Conservation (phyloP, 2,888 invertebrate species). For the Lydus trimaculatus region DNA sequence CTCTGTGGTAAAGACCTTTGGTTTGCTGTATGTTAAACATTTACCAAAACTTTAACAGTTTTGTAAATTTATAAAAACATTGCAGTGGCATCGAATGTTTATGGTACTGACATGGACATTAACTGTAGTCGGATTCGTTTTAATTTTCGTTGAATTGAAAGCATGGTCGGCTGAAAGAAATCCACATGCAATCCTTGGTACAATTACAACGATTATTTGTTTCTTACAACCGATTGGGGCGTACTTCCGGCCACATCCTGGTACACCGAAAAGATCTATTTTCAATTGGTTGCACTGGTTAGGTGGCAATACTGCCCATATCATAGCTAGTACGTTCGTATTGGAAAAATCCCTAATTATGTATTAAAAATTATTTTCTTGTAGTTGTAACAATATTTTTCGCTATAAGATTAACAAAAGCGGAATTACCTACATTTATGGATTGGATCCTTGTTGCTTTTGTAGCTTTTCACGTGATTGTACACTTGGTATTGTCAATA, state of each 20-base stretch:
- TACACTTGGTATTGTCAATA: conserved; percentile 84
- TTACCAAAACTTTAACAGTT: not conserved
- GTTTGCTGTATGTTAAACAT: conserved; percentile 81
- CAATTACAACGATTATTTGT: conserved; percentile 78
- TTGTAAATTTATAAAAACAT: conserved; percentile 26
- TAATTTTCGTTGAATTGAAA: conserved; percentile 83
- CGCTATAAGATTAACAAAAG: conserved; percentile 84
- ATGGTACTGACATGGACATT: conserved; percentile 84
- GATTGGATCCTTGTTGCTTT: conserved; percentile 89
- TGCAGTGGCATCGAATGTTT: conserved; percentile 84
- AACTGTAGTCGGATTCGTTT: conserved; percentile 78
- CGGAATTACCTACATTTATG: conserved; percentile 85
- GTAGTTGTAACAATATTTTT: conserved; percentile 94
- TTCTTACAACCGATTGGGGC: conserved; percentile 90
- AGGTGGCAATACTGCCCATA: conserved; percentile 86
- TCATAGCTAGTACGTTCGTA: conserved; percentile 78
- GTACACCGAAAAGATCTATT: conserved; percentile 76
- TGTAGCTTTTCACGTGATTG: conserved; percentile 87
- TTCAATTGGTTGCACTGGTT: conserved; percentile 96
- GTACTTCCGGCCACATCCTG: conserved; percentile 85
- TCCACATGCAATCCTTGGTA: conserved; percentile 84
- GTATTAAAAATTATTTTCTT: conserved; percentile 46
- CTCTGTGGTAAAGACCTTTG: conserved; percentile 89
- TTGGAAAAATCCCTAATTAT: not conserved
- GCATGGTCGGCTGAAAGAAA: conserved; percentile 78